Conservation (phyloP, 2,113 vertebrate genomes). For the Prionailurus viverrinus region DNA sequence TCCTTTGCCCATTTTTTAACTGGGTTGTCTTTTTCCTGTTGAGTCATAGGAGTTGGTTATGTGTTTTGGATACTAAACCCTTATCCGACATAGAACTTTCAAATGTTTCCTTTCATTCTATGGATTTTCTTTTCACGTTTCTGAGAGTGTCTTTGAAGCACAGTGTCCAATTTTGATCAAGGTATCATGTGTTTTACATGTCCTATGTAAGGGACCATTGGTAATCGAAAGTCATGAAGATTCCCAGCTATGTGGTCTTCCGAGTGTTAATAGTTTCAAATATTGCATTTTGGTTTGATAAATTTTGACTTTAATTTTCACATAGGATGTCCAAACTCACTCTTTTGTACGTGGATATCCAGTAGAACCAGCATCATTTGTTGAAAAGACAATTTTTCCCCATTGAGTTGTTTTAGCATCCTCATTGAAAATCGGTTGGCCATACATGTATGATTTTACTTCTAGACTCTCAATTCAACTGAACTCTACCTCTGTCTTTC, state of each 20-base stretch:
- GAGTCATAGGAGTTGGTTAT: not conserved
- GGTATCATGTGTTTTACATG: not conserved
- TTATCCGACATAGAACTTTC: not conserved
- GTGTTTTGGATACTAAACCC: not conserved
- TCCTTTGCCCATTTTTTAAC: not conserved
- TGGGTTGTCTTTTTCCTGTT: not conserved
- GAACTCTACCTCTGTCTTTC: not conserved
- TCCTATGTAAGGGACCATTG: not conserved
- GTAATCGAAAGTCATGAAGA: not conserved
- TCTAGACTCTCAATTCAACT: not conserved
- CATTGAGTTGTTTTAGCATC: not conserved
- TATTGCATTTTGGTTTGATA: not conserved
- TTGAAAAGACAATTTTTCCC: not conserved
- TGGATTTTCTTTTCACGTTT: not conserved
- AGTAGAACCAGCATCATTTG: not conserved
- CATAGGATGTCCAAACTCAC: not conserved
- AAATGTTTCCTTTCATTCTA: not conserved
- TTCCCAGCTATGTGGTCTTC: not conserved
- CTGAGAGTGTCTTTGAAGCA: not conserved
- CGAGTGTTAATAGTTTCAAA: not conserved
- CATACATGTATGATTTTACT: not conserved
- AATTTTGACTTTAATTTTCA: not conserved
- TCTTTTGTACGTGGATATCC: not conserved
- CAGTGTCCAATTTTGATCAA: not conserved
- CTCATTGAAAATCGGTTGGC: not conserved